A percentile compares a stretch with the other conserved stretches of the same genome.
Conservation (phyloP, 35 echinoderm and acorn worm species). For the Heliocidaris erythrogramma region DNA sequence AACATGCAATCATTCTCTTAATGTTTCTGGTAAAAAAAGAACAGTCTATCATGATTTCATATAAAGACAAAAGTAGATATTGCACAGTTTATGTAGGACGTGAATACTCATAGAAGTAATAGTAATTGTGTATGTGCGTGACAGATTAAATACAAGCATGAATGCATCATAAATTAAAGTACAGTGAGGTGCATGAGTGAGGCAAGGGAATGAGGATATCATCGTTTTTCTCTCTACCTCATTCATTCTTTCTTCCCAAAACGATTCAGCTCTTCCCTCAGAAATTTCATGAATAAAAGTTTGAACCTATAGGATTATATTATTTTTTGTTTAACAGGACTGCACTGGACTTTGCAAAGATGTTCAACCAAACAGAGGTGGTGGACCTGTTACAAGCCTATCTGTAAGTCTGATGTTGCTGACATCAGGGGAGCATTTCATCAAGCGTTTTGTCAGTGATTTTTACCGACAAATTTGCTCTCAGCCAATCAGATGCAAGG, state of each 20-base stretch:
- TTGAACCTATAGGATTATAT: background rate
- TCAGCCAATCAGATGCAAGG: too few relatives aligned
- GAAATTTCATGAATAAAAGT: background rate
- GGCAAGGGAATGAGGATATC: too few relatives aligned
- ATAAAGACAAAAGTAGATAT: too few relatives aligned
- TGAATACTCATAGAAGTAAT: too few relatives aligned
- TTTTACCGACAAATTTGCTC: too few relatives aligned
- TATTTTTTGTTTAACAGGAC: conserved; percentile 55
- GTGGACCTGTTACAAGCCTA: conserved; percentile 77
- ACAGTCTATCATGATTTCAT: background rate
- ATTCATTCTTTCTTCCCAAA: background rate
- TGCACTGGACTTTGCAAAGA: conserved; percentile 85
- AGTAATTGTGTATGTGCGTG: too few relatives aligned
- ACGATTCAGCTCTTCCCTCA: background rate
- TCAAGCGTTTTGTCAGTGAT: too few relatives aligned
- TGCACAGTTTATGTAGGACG: too few relatives aligned
- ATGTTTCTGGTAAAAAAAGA: background rate
- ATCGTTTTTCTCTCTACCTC: background rate
- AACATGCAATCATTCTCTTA: background rate
- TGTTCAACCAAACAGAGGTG: conserved; percentile 73
- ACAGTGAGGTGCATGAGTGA: too few relatives aligned
- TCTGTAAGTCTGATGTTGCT: conserved; percentile 79
- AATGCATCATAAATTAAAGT: too few relatives aligned
- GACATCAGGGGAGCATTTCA: too few relatives aligned
- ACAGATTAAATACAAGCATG: too few relatives aligned